These are phyloP conservation scores for Epizoanthus illoricatus DNA, from an alignment of 92 coral and sea anemone species.

Conservation along the genomic window DNA sequence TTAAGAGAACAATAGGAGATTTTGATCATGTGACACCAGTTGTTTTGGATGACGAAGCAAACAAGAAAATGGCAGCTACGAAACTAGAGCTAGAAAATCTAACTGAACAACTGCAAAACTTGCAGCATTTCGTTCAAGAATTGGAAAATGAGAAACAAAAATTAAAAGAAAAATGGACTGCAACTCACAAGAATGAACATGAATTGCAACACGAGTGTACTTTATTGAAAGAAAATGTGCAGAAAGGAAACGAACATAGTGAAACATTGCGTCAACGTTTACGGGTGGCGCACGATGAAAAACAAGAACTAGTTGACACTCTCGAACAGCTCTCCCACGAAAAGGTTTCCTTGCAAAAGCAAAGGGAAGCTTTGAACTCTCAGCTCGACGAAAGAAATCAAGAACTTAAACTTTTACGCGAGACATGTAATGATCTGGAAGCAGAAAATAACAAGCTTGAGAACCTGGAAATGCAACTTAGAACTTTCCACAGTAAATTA, in stretches of 20 bases:
- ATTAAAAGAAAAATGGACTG: constrained; percentile 63
- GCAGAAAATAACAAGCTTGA: constrained; percentile 46
- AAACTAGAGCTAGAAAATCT: constrained; percentile 16
- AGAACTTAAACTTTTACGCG: neutral
- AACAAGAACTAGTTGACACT: constrained; percentile 73
- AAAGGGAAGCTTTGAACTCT: constrained; percentile 15
- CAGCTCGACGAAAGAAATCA: constrained; percentile 14
- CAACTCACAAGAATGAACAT: constrained; percentile 63
- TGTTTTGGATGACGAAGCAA: neutral
- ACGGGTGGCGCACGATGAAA: constrained; percentile 85
- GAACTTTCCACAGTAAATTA: constrained; percentile 40
- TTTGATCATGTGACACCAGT: constrained; percentile 2
- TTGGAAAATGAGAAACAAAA: constrained; percentile 75
- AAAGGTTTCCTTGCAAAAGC: constrained; percentile 49
- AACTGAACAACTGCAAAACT: constrained; percentile 43
- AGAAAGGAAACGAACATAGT: constrained; percentile 65
- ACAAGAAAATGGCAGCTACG: neutral
- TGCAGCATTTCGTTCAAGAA: constrained; percentile 57
- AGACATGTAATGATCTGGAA: constrained; percentile 20
- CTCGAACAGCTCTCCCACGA: constrained; percentile 79
- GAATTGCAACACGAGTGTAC: constrained; percentile 74
- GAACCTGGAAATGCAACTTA: constrained; percentile 47
- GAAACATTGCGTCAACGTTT: constrained; percentile 79
- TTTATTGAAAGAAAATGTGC: constrained; percentile 60
- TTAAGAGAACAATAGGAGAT: too few relatives aligned